These are phyloP conservation scores for Microtus pennsylvanicus DNA, from an alignment of 2,113 vertebrate genomes.

Conservation along the genomic window DNA sequence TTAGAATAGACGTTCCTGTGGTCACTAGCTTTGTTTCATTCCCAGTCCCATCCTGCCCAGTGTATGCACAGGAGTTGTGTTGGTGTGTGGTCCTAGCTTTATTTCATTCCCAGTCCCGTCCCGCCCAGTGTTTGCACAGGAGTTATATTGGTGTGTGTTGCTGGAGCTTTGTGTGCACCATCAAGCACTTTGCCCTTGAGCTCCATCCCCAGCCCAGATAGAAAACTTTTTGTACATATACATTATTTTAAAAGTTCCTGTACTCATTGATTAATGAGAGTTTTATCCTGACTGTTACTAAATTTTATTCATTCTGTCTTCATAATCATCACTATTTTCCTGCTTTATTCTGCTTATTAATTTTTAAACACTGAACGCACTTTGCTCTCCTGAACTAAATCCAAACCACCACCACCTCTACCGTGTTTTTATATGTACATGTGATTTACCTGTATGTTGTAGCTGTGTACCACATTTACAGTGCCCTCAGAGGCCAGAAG, in stretches of 20 bases:
- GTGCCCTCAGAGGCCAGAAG: background rate
- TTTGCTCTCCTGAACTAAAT: slow-evolving; percentile 43
- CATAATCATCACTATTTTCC: slow-evolving; percentile 20
- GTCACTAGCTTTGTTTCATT: background rate
- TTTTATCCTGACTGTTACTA: background rate
- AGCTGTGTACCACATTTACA: background rate
- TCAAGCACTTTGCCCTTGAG: background rate
- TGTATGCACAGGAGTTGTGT: background rate
- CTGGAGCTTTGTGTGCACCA: background rate
- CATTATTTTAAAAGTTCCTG: slow-evolving; percentile 20
- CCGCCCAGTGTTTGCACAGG: background rate
- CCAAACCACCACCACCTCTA: background rate
- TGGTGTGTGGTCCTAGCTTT: background rate
- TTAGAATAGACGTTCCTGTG: background rate
- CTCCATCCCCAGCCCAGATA: background rate
- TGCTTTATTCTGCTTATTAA: slow-evolving; percentile 26
- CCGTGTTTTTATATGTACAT: background rate
- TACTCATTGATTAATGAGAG: slow-evolving; percentile 5
- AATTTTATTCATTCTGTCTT: slow-evolving; percentile 56
- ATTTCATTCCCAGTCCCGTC: background rate
- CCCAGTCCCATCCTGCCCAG: background rate
- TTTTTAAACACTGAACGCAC: slow-evolving; percentile 36
- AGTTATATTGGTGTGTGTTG: background rate
- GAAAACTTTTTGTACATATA: background rate
- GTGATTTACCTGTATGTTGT: background rate